phyloP scores from a whole-genome alignment of 2,797 vertebrate genomes.

The Apogon hyalosoma region DNA sequence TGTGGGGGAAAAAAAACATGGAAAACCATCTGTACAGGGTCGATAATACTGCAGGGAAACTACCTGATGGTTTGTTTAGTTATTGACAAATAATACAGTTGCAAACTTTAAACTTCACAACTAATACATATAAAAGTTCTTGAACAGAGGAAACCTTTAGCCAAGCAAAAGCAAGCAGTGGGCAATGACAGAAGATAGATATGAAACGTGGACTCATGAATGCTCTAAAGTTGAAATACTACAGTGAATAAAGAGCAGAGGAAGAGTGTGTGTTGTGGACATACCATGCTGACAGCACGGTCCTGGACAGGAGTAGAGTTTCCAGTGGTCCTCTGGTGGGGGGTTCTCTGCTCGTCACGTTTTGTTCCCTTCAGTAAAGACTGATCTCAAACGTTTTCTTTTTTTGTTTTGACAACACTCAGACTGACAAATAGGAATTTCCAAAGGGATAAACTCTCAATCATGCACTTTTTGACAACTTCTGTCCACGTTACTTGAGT shows the following conservation, averaged over 20 bases:
- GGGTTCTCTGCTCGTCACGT: slow-evolving; percentile 25
- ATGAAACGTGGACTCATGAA: neutral
- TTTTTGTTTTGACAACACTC: neutral
- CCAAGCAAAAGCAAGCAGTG: neutral
- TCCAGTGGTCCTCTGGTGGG: slow-evolving; percentile 42
- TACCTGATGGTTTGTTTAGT: slow-evolving; percentile 2
- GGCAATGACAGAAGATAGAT: neutral
- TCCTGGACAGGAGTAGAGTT: slow-evolving; percentile 47
- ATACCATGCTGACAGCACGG: slow-evolving; percentile 69
- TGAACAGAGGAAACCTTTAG: neutral
- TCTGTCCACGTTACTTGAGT: slow-evolving; percentile 29
- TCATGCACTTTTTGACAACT: slow-evolving; percentile 3
- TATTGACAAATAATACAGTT: slow-evolving; percentile 18
- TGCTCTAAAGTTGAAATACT: neutral
- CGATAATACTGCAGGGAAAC: slow-evolving; percentile 25
- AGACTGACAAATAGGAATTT: accelerated
- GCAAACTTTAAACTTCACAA: neutral
- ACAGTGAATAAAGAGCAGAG: slow-evolving; percentile 1
- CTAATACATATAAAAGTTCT: neutral
- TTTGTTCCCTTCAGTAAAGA: neutral
- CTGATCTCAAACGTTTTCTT: neutral
- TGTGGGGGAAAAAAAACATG: neutral
- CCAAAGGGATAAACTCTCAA: neutral
- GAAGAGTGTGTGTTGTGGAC: slow-evolving; percentile 46
- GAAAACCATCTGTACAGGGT: slow-evolving; percentile 10